phyloP scores from a whole-genome alignment of 2,888 invertebrate genomes.

The Netelia inedita region DNA sequence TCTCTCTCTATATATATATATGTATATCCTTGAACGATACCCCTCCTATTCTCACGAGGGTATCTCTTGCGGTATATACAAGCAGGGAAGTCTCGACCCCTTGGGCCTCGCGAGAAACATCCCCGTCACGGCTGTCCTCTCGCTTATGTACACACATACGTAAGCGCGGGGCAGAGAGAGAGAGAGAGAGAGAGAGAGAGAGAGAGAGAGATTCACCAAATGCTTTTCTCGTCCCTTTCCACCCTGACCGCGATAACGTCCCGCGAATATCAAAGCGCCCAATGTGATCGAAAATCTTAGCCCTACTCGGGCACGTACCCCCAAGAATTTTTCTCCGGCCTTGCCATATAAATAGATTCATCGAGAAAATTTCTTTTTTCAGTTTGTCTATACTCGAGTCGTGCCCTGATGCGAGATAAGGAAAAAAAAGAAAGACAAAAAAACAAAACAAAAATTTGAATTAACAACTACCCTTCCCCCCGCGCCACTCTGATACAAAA shows the following conservation, averaged over 20 bases:
- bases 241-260: conserved; percentile 56
- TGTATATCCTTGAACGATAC: conserved; percentile 17
- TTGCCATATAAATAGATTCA: neutral
- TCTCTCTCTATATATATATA: conserved; percentile 47
- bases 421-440: too few species aligned
- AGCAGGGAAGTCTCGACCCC: conserved; percentile 55
- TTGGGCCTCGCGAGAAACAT: conserved; percentile 44
- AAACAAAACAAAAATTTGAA: neutral
- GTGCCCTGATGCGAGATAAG: too few species aligned
- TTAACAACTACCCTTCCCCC: neutral
- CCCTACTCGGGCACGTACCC: neutral
- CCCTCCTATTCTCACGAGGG: conserved; percentile 54
- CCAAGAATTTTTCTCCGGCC: neutral
- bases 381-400: neutral
- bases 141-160: neutral
- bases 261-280: conserved; percentile 43
- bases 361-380: neutral
- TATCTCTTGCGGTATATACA: conserved; percentile 51
- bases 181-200: too few species aligned
- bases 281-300: neutral
- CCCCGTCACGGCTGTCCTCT: conserved; percentile 47
- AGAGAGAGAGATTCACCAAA: neutral
- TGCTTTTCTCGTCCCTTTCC: conserved; percentile 16
- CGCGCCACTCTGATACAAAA: neutral
- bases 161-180: too few species aligned